These are phyloP conservation scores for Corythornis madagascariensis DNA, from an alignment of 2,113 vertebrate genomes.

Conservation along the genomic window DNA sequence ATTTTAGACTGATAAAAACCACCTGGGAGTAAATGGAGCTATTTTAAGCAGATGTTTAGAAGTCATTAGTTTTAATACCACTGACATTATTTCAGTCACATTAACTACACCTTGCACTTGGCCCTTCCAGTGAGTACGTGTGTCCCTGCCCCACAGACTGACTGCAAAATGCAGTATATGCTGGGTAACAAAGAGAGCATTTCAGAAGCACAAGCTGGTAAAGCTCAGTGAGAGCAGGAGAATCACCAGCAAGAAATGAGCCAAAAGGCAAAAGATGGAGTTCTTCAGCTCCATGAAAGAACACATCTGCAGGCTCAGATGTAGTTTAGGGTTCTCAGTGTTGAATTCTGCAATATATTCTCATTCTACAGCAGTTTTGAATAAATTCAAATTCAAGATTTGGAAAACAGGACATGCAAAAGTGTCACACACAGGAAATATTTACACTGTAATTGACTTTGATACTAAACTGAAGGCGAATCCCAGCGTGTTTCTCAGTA, in stretches of 20 bases:
- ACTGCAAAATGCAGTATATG: neutral
- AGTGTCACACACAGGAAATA: conserved; percentile 41
- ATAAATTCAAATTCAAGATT: conserved; percentile 31
- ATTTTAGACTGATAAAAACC: conserved; percentile 22
- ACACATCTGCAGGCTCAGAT: neutral
- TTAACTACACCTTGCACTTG: neutral
- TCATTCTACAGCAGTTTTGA: conserved; percentile 32
- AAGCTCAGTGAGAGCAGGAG: neutral
- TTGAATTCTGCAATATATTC: neutral
- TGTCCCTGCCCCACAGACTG: neutral
- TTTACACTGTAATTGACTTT: conserved; percentile 27
- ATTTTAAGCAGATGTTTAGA: conserved; percentile 14
- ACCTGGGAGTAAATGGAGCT: neutral
- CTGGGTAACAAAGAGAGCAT: neutral
- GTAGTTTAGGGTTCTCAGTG: neutral
- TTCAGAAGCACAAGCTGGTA: conserved; percentile 8
- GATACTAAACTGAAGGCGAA: neutral
- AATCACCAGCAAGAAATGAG: neutral
- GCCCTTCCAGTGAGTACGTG: neutral
- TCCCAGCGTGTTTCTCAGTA: conserved; percentile 41
- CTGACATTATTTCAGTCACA: neutral
- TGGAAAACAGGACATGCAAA: conserved; percentile 23
- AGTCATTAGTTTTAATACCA: neutral
- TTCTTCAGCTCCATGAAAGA: neutral
- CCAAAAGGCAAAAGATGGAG: neutral